Conservation (phyloP, 2,797 vertebrate genomes). For the Poeciliopsis infans region DNA sequence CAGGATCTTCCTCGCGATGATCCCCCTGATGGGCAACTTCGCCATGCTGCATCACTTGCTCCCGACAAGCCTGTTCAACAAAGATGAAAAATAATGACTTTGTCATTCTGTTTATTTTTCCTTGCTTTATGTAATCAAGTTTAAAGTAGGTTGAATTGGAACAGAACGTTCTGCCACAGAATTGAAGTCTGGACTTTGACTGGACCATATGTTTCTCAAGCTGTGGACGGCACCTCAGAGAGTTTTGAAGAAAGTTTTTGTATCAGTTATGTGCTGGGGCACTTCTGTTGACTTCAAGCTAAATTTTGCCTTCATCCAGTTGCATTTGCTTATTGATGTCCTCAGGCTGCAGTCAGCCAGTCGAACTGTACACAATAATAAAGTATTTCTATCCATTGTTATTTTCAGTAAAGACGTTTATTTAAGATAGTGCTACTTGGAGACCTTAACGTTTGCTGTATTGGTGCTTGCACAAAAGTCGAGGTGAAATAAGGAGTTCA, state of each 20-base stretch:
- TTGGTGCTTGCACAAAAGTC: neutral
- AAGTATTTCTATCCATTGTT: neutral
- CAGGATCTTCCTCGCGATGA: neutral
- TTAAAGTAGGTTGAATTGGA: neutral
- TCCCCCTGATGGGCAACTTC: neutral
- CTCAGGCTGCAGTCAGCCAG: neutral
- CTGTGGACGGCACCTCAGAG: neutral
- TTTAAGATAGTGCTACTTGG: neutral
- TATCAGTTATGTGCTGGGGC: neutral
- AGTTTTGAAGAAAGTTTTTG: neutral
- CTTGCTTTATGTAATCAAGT: neutral
- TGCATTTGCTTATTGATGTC: neutral
- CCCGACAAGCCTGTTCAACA: too few relatives aligned
- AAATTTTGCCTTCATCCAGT: neutral
- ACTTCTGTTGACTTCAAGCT: neutral
- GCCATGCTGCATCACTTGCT: neutral
- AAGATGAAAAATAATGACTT: too few relatives aligned
- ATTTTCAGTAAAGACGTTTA: neutral
- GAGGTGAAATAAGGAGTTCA: neutral
- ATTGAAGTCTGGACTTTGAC: neutral
- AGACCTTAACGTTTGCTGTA: neutral
- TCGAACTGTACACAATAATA: neutral
- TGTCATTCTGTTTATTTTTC: neutral
- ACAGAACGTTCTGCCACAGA: neutral
- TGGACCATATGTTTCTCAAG: neutral